phyloP scores from a whole-genome alignment of 1,140 invertebrate genomes.

The Pemphigus obesinymphae region DNA sequence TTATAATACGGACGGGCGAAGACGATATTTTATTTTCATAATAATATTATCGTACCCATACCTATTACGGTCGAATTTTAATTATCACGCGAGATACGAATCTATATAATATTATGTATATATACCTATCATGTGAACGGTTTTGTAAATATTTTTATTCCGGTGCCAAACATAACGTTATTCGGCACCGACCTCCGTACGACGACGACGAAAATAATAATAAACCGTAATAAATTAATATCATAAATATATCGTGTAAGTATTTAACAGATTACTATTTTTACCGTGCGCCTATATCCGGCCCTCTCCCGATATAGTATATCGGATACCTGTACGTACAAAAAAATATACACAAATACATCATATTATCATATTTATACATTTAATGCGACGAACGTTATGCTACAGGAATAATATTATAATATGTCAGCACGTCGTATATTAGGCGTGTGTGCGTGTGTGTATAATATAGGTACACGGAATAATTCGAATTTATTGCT shows the following conservation, averaged over 20 bases:
- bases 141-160: no score
- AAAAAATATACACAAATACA: no score
- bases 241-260: no score
- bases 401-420: not conserved
- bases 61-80: not conserved
- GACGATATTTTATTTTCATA: no score
- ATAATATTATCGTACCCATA: no score
- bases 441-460: no score
- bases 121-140: no score
- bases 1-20: no score
- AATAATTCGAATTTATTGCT: conserved; percentile 13
- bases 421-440: not conserved
- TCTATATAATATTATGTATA: not conserved
- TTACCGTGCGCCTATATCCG: not conserved
- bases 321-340: no score
- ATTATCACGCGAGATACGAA: not conserved
- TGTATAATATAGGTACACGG: not conserved
- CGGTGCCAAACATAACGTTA: not conserved
- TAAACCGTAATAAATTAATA: not conserved
- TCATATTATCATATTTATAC: no score
- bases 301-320: not conserved
- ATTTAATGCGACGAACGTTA: no score
- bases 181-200: no score
- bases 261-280: not conserved
- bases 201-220: not conserved